Percentiles rank a stretch among this genome's conserved stretches.
Conservation (phyloP, 2,797 vertebrate species). For the Phalanger gymnotis region DNA sequence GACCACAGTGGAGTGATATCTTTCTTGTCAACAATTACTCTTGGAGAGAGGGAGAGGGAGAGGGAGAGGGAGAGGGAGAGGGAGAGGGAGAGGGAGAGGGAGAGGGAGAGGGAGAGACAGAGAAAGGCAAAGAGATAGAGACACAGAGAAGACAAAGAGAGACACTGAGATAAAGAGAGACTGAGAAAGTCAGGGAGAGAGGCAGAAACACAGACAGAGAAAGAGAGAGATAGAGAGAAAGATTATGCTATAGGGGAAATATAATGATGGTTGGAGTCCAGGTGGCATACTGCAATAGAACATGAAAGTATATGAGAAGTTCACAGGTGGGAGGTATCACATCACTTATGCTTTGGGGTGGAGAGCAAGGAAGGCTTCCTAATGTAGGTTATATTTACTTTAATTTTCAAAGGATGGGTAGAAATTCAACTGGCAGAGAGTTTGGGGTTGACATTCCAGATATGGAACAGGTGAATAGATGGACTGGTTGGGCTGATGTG, state of each 20-base stretch:
- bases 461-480: not conserved
- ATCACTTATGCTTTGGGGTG: not conserved
- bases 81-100: not conserved
- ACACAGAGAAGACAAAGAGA: no score
- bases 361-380: not conserved
- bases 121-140: no score
- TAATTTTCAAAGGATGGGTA: not conserved
- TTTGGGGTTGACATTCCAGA: not conserved
- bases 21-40: not conserved
- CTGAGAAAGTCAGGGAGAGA: no score
- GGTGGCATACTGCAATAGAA: not conserved
- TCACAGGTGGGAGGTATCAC: not conserved
- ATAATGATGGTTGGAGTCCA: no score
- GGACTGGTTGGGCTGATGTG: not conserved
- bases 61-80: not conserved
- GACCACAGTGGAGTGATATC: not conserved
- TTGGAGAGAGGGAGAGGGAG: not conserved
- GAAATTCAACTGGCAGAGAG: not conserved
- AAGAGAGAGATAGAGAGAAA: not conserved
- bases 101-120: not conserved
- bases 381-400: not conserved
- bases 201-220: no score
- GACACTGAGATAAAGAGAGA: no score
- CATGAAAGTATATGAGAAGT: not conserved
- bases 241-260: not conserved